phyloP scores from a whole-genome alignment of 2,797 vertebrate species.

The Gymnothorax reevesii region DNA sequence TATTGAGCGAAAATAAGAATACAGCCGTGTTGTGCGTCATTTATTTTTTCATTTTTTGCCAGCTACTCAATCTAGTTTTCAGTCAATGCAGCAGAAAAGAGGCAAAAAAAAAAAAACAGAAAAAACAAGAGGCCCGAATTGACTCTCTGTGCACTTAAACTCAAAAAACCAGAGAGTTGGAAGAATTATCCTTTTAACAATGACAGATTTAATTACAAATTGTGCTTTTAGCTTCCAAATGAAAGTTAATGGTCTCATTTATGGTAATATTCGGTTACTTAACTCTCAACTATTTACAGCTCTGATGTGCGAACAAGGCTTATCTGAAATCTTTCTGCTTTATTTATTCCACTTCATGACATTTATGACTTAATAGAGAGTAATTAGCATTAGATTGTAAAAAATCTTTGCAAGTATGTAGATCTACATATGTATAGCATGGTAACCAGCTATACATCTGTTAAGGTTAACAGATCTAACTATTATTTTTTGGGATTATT shows the following conservation, averaged over 20 bases:
- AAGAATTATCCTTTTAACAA: constrained; percentile 40
- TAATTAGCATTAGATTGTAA: neutral
- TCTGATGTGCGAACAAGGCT: constrained; percentile 46
- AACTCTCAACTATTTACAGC: constrained; percentile 35
- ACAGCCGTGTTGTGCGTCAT: too few species aligned
- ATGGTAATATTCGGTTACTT: constrained; percentile 57
- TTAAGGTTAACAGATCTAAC: neutral
- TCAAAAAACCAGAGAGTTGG: too few species aligned
- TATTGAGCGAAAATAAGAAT: too few species aligned
- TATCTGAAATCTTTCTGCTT: constrained; percentile 27
- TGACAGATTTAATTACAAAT: constrained; percentile 52
- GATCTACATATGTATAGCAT: neutral
- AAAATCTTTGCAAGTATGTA: neutral
- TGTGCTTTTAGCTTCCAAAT: constrained; percentile 50
- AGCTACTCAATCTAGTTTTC: too few species aligned
- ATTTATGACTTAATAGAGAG: constrained; percentile 37
- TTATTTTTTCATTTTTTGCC: too few species aligned
- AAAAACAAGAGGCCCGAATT: too few species aligned
- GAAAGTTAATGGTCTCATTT: constrained; percentile 48
- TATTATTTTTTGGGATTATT: neutral
- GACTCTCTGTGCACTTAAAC: too few species aligned
- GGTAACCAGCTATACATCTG: neutral
- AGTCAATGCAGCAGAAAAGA: too few species aligned
- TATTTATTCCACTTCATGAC: constrained; percentile 43
- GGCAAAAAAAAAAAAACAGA: too few species aligned